Conservation (phyloP, 2,797 vertebrate genomes). For the Yasuhikotakia modesta region DNA sequence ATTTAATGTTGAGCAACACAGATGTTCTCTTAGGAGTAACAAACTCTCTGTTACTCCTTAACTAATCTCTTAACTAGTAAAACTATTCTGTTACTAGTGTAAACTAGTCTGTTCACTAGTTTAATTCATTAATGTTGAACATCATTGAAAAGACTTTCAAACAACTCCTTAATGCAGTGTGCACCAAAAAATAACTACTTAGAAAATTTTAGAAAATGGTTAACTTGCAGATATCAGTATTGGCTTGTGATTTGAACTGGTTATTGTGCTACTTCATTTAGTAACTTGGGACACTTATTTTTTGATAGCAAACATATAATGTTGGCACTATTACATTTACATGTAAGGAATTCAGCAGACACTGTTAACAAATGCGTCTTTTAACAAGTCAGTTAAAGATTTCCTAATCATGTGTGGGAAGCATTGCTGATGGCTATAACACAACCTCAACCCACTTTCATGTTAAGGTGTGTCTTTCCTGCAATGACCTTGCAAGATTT, state of each 20-base stretch:
- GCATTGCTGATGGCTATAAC: background rate
- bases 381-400: background rate
- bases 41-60: background rate
- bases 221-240: constrained; percentile 6
- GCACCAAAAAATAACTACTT: background rate
- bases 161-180: background rate
- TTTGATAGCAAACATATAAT: background rate
- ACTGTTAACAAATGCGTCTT: background rate
- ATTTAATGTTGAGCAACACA: background rate
- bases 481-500: constrained; percentile 19
- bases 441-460: background rate
- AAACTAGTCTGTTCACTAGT: too few species aligned
- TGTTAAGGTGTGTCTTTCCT: background rate
- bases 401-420: background rate
- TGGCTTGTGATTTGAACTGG: background rate
- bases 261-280: background rate
- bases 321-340: background rate
- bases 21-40: background rate
- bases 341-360: background rate
- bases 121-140: background rate
- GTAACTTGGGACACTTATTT: background rate
- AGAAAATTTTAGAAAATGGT: background rate
- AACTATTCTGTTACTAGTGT: too few species aligned
- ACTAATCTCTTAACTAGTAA: too few species aligned
- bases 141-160: background rate